A percentile compares a stretch with the other conserved stretches of the same genome.
Conservation (phyloP, 1,140 invertebrate genomes). For the Drosophila azteca region DNA sequence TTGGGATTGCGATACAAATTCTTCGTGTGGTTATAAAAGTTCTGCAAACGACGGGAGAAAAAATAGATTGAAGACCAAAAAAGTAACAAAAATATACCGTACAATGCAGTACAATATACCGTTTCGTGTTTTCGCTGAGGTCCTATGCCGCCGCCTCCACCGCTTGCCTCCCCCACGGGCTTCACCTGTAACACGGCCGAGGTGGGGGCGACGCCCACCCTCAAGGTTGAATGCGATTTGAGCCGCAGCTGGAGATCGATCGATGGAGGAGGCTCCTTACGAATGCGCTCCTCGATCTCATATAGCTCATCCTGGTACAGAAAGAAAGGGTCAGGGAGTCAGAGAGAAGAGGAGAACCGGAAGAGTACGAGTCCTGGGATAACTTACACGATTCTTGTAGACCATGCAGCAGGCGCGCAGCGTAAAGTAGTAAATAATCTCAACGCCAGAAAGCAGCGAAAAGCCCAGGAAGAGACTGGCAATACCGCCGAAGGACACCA, state of each 20-base stretch:
- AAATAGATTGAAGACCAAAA: too few species aligned
- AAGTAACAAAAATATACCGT: not conserved
- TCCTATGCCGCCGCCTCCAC: conserved; percentile 12
- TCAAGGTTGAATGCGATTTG: conserved; percentile 41
- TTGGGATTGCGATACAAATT: conserved; percentile 66
- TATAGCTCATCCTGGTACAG: conserved; percentile 71
- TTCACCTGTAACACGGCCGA: conserved; percentile 55
- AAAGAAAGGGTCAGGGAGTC: not conserved
- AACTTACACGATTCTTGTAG: conserved; percentile 80
- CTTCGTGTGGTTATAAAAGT: conserved; percentile 60
- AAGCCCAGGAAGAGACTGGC: conserved; percentile 91
- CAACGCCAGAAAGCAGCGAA: conserved; percentile 89
- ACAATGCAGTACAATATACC: conserved; percentile 17
- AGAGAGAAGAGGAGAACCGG: too few species aligned
- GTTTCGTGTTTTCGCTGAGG: conserved; percentile 55
- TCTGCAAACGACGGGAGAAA: conserved; percentile 30
- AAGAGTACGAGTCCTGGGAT: too few species aligned
- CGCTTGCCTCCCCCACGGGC: conserved; percentile 15
- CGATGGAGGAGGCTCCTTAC: conserved; percentile 63
- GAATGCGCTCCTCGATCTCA: conserved; percentile 75
- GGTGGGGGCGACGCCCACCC: not conserved
- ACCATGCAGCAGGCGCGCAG: conserved; percentile 88
- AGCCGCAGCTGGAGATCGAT: conserved; percentile 68
- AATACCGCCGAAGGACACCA: conserved; percentile 87
- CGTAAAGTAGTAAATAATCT: conserved; percentile 90